phyloP scores from a whole-genome alignment of 2,113 vertebrate genomes.

The Entomyzon cyanotis region DNA sequence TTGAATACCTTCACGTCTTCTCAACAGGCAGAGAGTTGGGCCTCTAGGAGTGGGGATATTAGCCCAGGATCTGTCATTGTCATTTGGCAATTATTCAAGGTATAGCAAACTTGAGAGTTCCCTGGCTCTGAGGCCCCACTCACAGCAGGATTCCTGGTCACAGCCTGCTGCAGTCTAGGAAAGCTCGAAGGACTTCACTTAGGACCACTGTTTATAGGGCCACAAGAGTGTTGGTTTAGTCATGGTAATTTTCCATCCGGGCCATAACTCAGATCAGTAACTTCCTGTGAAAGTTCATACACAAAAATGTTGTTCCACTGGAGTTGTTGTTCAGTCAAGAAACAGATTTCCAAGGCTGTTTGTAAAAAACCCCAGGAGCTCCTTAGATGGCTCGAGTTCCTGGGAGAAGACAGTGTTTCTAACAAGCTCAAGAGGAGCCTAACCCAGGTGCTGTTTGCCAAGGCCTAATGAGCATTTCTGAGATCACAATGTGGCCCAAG shows the following conservation, averaged over 20 bases:
- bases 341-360: background rate
- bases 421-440: background rate
- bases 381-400: background rate
- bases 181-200: background rate
- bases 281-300: background rate
- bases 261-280: rapidly evolving
- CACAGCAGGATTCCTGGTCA: background rate
- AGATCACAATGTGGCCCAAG: background rate
- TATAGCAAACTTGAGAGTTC: background rate
- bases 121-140: background rate
- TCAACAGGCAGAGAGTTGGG: background rate
- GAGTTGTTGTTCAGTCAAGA: background rate
- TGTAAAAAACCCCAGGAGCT: background rate
- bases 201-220: background rate
- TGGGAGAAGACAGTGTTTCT: background rate
- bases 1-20: background rate
- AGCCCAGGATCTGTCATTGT: rapidly evolving
- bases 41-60: rapidly evolving
- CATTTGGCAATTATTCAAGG: background rate
- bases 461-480: background rate
- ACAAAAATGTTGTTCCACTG: background rate
- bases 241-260: background rate
- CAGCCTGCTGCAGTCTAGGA: background rate
- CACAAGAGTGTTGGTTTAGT: background rate
- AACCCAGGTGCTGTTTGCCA: background rate